These are phyloP conservation scores for Drosophila malerkotliana DNA, from an alignment of 1,140 invertebrate genomes.

Conservation along the genomic window DNA sequence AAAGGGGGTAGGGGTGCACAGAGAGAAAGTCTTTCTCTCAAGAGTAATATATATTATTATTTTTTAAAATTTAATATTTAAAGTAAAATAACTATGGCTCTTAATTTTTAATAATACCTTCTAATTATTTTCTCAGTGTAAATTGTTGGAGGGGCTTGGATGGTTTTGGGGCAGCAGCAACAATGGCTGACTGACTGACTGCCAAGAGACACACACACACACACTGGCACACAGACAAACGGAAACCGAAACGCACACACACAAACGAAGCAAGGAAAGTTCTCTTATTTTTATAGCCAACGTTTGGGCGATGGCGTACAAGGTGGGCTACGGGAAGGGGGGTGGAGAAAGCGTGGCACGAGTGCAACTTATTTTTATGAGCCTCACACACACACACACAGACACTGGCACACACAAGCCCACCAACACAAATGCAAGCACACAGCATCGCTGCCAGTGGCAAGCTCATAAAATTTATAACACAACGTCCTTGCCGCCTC, in stretches of 20 bases:
- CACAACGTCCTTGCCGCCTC: slow-evolving; percentile 78
- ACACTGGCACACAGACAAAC: slow-evolving; percentile 22
- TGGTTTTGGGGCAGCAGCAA: slow-evolving; percentile 41
- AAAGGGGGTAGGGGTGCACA: not conserved
- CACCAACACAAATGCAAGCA: slow-evolving; percentile 26
- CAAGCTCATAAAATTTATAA: slow-evolving; percentile 82
- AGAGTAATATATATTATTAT: too few relatives aligned
- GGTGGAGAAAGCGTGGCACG: slow-evolving; percentile 64
- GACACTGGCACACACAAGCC: slow-evolving; percentile 10
- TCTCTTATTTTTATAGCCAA: slow-evolving; percentile 66
- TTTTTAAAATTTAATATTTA: not conserved
- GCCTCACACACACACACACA: slow-evolving; percentile 47
- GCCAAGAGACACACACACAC: slow-evolving; percentile 61
- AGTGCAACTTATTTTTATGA: slow-evolving; percentile 83
- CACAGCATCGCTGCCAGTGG: slow-evolving; percentile 66
- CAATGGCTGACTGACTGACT: slow-evolving; percentile 79
- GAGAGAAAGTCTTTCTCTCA: not conserved
- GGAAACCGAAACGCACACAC: slow-evolving; percentile 52
- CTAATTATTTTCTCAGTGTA: not conserved
- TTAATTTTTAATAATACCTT: too few relatives aligned
- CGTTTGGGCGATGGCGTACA: slow-evolving; percentile 2
- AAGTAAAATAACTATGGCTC: not conserved
- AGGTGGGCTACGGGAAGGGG: slow-evolving; percentile 29
- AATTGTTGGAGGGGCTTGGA: not conserved
- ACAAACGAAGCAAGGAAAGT: slow-evolving; percentile 61